phyloP scores from a whole-genome alignment of 1,140 invertebrate genomes.

The Drosophila nasuta region DNA sequence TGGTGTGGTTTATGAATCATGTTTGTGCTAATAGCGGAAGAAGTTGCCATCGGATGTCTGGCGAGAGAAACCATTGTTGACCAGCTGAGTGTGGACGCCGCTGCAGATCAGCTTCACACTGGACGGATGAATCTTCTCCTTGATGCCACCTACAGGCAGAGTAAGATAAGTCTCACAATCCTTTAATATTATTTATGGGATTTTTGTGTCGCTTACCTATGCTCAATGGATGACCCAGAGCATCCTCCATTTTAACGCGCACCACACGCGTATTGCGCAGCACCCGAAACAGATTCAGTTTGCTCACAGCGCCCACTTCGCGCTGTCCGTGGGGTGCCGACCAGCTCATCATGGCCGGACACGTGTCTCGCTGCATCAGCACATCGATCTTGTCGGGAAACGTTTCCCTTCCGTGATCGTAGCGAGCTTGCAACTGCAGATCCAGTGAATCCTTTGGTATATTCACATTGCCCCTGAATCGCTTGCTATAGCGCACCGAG shows the following conservation, averaged over 20 bases:
- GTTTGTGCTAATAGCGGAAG: slow-evolving; percentile 85
- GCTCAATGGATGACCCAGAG: slow-evolving; percentile 75
- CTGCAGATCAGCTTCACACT: slow-evolving; percentile 89
- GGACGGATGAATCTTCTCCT: slow-evolving; percentile 86
- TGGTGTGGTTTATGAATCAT: background rate
- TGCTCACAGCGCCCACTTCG: slow-evolving; percentile 46
- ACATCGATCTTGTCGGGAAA: slow-evolving; percentile 88
- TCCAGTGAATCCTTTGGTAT: slow-evolving; percentile 88
- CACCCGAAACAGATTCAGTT: slow-evolving; percentile 84
- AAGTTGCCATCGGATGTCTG: slow-evolving; percentile 88
- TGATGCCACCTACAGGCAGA: slow-evolving; percentile 86
- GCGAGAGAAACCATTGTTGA: slow-evolving; percentile 88
- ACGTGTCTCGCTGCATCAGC: slow-evolving; percentile 87
- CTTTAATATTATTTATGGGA: background rate
- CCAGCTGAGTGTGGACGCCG: slow-evolving; percentile 88
- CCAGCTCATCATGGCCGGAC: slow-evolving; percentile 68
- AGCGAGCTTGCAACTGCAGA: slow-evolving; percentile 86
- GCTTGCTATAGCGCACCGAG: slow-evolving; percentile 86
- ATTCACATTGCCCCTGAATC: slow-evolving; percentile 84
- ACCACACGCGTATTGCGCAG: slow-evolving; percentile 86
- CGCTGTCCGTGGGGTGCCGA: slow-evolving; percentile 43
- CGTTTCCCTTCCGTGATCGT: slow-evolving; percentile 87
- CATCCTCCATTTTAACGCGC: slow-evolving; percentile 35
- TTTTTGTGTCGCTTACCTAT: slow-evolving; percentile 55
- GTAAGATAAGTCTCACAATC: background rate